phyloP scores from a whole-genome alignment of 1,140 invertebrate species.

The Oryctes rhinoceros region DNA sequence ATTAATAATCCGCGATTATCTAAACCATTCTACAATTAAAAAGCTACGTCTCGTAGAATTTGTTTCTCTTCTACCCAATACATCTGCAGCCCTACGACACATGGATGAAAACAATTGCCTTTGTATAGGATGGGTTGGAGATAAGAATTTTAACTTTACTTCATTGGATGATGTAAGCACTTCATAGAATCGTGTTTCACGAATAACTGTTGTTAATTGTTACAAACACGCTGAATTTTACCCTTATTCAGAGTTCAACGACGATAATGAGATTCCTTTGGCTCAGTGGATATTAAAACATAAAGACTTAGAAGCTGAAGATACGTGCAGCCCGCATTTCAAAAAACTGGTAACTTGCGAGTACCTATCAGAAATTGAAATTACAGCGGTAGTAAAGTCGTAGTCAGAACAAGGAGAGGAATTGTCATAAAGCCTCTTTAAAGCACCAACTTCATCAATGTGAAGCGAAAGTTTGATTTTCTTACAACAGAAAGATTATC shows the following conservation, averaged over 20 bases:
- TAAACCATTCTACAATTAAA: too few species aligned
- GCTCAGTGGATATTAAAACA: not conserved
- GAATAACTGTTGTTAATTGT: not conserved
- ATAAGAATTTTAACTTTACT: not conserved
- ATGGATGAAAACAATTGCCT: not conserved
- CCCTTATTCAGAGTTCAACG: not conserved
- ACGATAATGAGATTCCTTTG: not conserved
- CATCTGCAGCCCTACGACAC: not conserved
- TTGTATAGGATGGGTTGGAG: not conserved
- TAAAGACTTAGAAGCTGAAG: too few species aligned
- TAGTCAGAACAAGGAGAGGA: not conserved
- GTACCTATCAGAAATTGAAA: not conserved
- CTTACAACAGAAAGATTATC: too few species aligned
- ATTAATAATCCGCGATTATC: not conserved
- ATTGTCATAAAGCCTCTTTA: not conserved
- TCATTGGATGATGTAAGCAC: not conserved
- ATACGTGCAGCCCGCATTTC: not conserved
- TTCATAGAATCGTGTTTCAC: not conserved
- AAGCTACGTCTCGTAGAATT: not conserved
- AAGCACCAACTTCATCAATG: not conserved
- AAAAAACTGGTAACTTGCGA: too few species aligned
- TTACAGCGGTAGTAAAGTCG: not conserved
- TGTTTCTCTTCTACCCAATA: not conserved
- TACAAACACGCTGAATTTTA: too few species aligned
- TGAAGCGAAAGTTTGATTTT: too few species aligned